A percentile compares a stretch with the other conserved stretches of the same genome.
phyloP scores from a whole-genome alignment of 2,113 vertebrate genomes.

The Aplodontia rufa region DNA sequence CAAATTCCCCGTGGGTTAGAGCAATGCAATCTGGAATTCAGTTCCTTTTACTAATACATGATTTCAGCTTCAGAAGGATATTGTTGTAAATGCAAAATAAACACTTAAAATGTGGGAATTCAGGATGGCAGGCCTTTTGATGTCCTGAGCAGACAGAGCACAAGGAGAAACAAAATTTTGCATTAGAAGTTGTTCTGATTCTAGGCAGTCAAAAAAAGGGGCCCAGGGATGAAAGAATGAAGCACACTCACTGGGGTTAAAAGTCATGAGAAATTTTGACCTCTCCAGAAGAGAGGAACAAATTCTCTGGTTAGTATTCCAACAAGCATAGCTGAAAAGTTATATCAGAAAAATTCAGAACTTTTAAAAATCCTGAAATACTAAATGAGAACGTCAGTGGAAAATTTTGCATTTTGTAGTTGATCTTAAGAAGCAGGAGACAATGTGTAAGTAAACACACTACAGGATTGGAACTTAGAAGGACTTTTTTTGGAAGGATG shows the following conservation, averaged over 20 bases:
- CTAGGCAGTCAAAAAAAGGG: not conserved
- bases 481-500: not conserved
- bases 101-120: slow-evolving; percentile 30
- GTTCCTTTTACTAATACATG: slow-evolving; percentile 39
- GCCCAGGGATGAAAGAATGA: not conserved
- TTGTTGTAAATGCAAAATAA: slow-evolving; percentile 27
- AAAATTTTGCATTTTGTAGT: not conserved
- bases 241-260: not conserved
- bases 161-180: not conserved
- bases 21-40: slow-evolving; percentile 37
- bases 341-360: not conserved
- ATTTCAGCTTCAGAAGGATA: slow-evolving; percentile 15
- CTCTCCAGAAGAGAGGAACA: slow-evolving; percentile 18
- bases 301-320: not conserved
- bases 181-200: not conserved
- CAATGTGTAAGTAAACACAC: not conserved
- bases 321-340: slow-evolving; percentile 25
- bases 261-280: slow-evolving; percentile 55
- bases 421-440: not conserved
- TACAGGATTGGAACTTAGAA: not conserved
- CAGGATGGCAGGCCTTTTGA: not conserved
- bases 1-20: not conserved
- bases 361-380: not conserved
- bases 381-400: not conserved
- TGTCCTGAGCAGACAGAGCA: not conserved